Percentiles rank a stretch among this genome's conserved stretches.
Evolutionary conservation across 2,113 vertebrate species (phyloP).

Genomic region (Brienomyrus brachyistius): DNA sequence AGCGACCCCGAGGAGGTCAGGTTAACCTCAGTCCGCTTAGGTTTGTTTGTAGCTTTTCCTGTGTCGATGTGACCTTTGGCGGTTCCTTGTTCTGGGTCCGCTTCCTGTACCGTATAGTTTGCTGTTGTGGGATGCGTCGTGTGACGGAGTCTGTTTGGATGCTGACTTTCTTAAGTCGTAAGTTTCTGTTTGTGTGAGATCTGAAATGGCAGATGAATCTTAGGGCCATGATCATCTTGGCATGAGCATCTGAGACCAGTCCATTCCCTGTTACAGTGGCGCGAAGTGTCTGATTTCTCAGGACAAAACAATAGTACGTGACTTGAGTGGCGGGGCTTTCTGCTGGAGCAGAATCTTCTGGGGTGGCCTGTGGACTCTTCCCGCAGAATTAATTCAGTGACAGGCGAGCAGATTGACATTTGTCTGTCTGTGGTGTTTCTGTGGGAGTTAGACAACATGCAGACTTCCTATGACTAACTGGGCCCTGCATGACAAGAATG

Average conservation of each 20-base stretch:
- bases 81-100: not conserved
- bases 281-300: not conserved
- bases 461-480: not conserved
- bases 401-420: not conserved
- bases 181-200: not conserved
- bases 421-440: not conserved
- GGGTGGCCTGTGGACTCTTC: not conserved
- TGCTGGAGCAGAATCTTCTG: not conserved
- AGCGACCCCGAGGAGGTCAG: not conserved
- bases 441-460: not conserved
- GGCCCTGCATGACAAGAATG: not conserved
- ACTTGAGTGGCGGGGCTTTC: not conserved
- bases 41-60: not conserved
- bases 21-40: not conserved
- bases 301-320: not conserved
- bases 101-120: not conserved
- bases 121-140: not conserved
- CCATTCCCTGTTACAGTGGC: not conserved
- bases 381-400: not conserved
- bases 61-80: not conserved
- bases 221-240: not conserved
- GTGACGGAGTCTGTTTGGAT: not conserved
- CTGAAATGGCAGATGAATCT: not conserved
- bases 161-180: not conserved
- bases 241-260: not conserved